These are phyloP conservation scores for Bambusicola thoracicus DNA, from an alignment of 2,113 vertebrate genomes.

Conservation along the genomic window DNA sequence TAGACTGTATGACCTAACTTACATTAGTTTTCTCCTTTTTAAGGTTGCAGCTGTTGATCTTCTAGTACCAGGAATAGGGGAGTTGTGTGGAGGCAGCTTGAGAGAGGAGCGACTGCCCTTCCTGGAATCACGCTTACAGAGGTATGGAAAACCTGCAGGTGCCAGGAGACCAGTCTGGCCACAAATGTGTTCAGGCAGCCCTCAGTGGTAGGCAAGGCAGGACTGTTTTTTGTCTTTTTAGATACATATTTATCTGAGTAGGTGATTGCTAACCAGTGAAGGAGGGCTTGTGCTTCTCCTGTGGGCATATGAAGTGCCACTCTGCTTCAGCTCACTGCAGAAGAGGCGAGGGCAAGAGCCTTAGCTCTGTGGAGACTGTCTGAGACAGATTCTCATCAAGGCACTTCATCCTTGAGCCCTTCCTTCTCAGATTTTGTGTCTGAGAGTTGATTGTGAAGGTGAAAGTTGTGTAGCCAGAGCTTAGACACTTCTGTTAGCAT, in stretches of 20 bases:
- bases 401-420: not conserved
- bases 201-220: not conserved
- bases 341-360: not conserved
- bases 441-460: not conserved
- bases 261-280: not conserved
- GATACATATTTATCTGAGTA: not conserved
- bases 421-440: not conserved
- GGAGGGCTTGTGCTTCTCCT: not conserved
- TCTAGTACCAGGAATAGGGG: conserved; percentile 91
- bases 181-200: not conserved
- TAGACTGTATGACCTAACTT: not conserved
- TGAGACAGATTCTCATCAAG: not conserved
- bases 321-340: not conserved
- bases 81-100: conserved; percentile 93
- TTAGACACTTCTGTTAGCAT: not conserved
- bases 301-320: not conserved
- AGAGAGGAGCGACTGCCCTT: conserved; percentile 90
- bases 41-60: conserved; percentile 96
- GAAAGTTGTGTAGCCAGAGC: not conserved
- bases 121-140: conserved; percentile 82
- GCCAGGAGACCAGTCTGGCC: not conserved
- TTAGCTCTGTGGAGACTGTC: not conserved
- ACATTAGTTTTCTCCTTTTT: not conserved
- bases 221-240: not conserved
- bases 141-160: conserved; percentile 72